phyloP scores from a whole-genome alignment of 2,797 vertebrate species.

The Pantherophis vulpinus region DNA sequence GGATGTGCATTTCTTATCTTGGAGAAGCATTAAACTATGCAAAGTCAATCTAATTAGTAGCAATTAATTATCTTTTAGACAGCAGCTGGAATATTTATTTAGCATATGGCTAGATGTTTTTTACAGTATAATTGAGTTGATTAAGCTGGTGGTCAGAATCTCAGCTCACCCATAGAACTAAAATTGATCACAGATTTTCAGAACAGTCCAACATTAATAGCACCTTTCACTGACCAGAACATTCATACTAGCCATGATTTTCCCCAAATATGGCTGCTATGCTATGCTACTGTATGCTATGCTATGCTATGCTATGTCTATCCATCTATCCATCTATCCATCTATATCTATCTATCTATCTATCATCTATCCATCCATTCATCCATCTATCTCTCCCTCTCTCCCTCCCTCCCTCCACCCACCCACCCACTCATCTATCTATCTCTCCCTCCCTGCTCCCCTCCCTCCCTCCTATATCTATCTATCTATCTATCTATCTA shows the following conservation, averaged over 20 bases:
- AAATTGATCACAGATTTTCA: neutral
- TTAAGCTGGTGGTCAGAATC: neutral
- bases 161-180: neutral
- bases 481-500: too few relatives aligned
- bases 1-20: neutral
- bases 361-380: too few relatives aligned
- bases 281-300: neutral
- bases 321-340: too few relatives aligned
- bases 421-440: too few relatives aligned
- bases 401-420: too few relatives aligned
- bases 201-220: neutral
- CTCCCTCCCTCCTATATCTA: too few relatives aligned
- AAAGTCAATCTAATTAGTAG: neutral
- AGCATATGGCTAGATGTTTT: neutral
- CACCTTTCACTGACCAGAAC: neutral
- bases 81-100: neutral
- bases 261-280: neutral
- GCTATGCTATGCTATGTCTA: neutral
- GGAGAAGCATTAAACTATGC: neutral
- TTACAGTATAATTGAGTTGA: neutral
- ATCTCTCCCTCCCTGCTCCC: too few relatives aligned
- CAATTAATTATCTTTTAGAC: neutral
- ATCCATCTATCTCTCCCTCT: too few relatives aligned
- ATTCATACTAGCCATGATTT: neutral
- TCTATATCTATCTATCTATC: too few relatives aligned